These are phyloP conservation scores for Piezodorus guildinii DNA, from an alignment of 1,140 invertebrate species.

Conservation along the genomic window DNA sequence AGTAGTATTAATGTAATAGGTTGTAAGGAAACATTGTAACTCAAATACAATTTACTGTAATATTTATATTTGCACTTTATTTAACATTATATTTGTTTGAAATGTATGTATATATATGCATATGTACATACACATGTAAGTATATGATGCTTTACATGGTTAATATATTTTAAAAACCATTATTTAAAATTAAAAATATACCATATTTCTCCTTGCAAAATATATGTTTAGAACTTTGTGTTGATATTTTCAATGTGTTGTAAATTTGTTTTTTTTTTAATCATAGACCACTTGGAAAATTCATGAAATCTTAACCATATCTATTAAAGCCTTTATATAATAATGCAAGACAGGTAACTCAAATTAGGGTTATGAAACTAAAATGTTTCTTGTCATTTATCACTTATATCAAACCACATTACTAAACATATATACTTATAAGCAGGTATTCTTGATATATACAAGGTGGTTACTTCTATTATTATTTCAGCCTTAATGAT, in stretches of 20 bases:
- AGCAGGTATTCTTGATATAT: background rate
- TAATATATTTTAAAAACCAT: slow-evolving; percentile 2
- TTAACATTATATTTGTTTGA: slow-evolving; percentile 6
- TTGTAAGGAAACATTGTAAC: background rate
- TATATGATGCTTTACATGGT: slow-evolving; percentile 1
- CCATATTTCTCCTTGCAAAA: slow-evolving; percentile 9
- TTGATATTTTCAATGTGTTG: background rate
- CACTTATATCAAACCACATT: background rate
- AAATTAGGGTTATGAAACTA: too few species aligned
- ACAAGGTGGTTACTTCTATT: background rate
- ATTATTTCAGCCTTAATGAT: background rate
- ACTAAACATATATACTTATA: background rate
- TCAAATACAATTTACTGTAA: background rate
- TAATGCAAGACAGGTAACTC: background rate
- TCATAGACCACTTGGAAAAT: slow-evolving; percentile 1
- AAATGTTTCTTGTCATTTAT: background rate
- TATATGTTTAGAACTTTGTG: slow-evolving; percentile 15
- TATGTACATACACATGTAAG: background rate
- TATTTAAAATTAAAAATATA: slow-evolving; percentile 13
- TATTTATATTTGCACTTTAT: slow-evolving; percentile 1
- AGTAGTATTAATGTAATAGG: too few species aligned
- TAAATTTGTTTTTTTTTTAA: background rate
- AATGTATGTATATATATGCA: background rate
- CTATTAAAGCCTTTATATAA: slow-evolving; percentile 11
- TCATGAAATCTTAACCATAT: too few species aligned